Base-by-base conservation (phyloP, 2,888 invertebrate species). In the Brassicogethes aeneus region DNA sequence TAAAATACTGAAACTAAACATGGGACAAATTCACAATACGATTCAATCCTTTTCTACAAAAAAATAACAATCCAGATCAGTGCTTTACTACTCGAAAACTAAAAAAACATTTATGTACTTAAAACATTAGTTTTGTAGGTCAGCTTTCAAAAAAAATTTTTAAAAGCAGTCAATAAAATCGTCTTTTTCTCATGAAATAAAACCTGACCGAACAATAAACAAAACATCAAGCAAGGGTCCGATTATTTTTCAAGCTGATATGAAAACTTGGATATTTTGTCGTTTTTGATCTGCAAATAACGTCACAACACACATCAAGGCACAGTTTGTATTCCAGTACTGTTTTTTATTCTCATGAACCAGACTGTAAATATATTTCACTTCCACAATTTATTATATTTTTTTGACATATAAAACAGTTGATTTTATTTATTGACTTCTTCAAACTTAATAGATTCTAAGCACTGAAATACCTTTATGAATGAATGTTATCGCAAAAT, bases 251-350 rank as follows among this genome's bases (percentile, higher is more conserved):
- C 10, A 47, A 49, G 45, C 45, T 57, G 56, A 56, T 57, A 56
- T 57, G 57, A 49, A 50, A 45, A 47, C 43, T 46, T 49, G 55
- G 56, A 55, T 58, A 57, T 49, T 44, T 39, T 36, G 23, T 39
- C n/a, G 15, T 39, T 44, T 44, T 36, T 29, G 30, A 31, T 49
- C 46, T 53, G 57, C 53, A 57, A 56, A 57, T 53, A 43, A 57
- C 55, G 53, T 62, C 58, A 57, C 61, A 59, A 64, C 60, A 60
- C 60, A 61, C 61, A 58, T 54, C 60, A 65, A 64, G 65, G 65
- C 65, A 65, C 65, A 60, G 60, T 55, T 57, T 64, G 65, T 65
- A 64, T 65, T 65, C 62, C 64, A 64, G 64, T 64, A 64, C 61
- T 60, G 35, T 30, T 37, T 23, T 30, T 2, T 23, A 3, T 37